Conservation (phyloP, 2,888 invertebrate species). For the Drosophila robusta region DNA sequence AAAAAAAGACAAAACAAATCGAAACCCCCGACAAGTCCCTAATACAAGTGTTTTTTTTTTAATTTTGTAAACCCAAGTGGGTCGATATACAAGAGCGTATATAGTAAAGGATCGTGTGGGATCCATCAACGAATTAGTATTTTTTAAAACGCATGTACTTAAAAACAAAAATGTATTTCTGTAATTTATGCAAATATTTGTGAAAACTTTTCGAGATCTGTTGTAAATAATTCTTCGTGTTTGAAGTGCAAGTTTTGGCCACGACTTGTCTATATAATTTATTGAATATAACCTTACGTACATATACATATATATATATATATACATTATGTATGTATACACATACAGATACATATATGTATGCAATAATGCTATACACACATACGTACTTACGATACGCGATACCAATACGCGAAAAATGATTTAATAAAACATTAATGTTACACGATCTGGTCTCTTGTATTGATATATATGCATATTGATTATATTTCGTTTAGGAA, state of each 20-base stretch:
- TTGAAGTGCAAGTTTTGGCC: constrained; percentile 56
- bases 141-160: constrained; percentile 64
- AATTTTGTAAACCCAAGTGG: constrained; percentile 22
- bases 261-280: constrained; percentile 63
- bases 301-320: constrained; percentile 27
- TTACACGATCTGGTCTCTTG: constrained; percentile 5
- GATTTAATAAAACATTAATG: constrained; percentile 63
- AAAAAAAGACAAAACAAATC: constrained; percentile 1
- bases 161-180: constrained; percentile 28
- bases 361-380: constrained; percentile 30
- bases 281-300: constrained; percentile 53
- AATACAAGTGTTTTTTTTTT: constrained; percentile 23
- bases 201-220: constrained; percentile 42
- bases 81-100: constrained; percentile 7
- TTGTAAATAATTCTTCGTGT: constrained; percentile 72
- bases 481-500: no score
- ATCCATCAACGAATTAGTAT: constrained; percentile 66
- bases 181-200: constrained; percentile 34
- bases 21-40: background rate
- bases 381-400: constrained; percentile 53
- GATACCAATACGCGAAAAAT: constrained; percentile 57
- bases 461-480: background rate
- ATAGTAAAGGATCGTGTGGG: background rate
- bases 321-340: constrained; percentile 19
- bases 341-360: constrained; percentile 32